Evolutionary conservation across 2,113 vertebrate genomes (phyloP).

Genomic region (Tychaedon coryphoeus): DNA sequence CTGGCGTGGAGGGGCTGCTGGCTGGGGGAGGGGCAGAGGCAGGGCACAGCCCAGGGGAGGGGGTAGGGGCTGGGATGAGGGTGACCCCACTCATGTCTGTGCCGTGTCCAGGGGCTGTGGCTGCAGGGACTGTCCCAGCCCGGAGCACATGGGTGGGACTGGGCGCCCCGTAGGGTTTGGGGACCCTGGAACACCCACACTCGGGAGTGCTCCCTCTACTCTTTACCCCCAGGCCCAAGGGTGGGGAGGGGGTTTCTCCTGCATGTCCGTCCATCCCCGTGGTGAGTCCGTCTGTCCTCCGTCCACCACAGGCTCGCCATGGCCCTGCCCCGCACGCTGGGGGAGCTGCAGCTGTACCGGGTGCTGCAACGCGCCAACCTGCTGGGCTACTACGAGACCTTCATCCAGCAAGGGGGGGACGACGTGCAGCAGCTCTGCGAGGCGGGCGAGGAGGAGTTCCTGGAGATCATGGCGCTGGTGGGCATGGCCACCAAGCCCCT

Average conservation of each 20-base stretch:
- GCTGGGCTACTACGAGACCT: conserved; percentile 96
- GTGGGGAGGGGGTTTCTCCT: not conserved
- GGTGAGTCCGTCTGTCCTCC: not conserved
- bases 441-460: conserved; percentile 95
- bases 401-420: conserved; percentile 98
- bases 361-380: conserved; percentile 95
- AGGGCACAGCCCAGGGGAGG: not conserved
- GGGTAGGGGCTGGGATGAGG: not conserved
- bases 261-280: fast-evolving
- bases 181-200: not conserved
- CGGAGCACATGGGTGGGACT: not conserved
- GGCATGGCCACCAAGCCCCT: conserved; percentile 98
- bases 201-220: not conserved
- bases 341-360: conserved; percentile 95
- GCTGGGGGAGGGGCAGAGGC: too few species aligned
- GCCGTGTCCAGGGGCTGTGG: not conserved
- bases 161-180: fast-evolving
- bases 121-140: not conserved
- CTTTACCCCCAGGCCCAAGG: not conserved
- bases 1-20: not conserved
- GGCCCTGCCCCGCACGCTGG: conserved; percentile 94
- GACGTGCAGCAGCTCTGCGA: conserved; percentile 97
- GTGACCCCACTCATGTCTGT: not conserved
- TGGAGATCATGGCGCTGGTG: conserved; percentile 98
- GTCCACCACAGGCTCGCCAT: conserved; percentile 64